Percentiles rank a stretch among this genome's conserved stretches.
phyloP scores from a whole-genome alignment of 2,113 vertebrate genomes.

The Centrocercus urophasianus region DNA sequence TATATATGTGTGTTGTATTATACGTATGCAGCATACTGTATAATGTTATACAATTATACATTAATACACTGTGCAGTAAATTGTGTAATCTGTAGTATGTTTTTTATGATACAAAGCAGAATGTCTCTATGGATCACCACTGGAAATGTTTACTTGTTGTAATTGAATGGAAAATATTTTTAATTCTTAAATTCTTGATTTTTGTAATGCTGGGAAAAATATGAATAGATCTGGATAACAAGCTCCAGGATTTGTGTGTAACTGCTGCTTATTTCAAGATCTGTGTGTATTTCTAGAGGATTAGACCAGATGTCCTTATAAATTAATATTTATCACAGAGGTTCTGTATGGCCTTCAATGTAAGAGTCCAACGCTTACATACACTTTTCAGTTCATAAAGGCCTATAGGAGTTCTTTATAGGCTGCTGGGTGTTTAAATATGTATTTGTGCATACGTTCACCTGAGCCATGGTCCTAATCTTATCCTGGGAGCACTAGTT shows the following conservation, averaged over 20 bases:
- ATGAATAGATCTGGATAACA: background rate
- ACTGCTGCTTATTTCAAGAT: background rate
- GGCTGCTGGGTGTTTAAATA: background rate
- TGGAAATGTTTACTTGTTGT: background rate
- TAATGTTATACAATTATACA: background rate
- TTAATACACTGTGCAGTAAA: background rate
- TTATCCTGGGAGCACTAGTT: background rate
- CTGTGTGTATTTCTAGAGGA: background rate
- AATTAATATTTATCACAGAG: background rate
- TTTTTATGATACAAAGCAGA: background rate
- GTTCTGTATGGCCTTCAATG: background rate
- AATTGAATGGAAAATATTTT: constrained; percentile 11
- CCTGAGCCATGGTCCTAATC: background rate
- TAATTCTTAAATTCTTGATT: background rate
- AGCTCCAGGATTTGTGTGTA: background rate
- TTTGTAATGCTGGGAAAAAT: background rate
- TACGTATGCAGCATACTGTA: background rate
- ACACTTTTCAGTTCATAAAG: background rate
- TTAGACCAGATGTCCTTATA: background rate
- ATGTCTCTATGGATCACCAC: background rate
- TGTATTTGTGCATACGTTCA: background rate
- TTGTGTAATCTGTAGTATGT: background rate
- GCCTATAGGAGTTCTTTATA: background rate
- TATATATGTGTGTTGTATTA: background rate
- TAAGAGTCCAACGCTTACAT: background rate